Conservation (phyloP, 2,113 vertebrate species). For the Scophthalmus maximus region DNA sequence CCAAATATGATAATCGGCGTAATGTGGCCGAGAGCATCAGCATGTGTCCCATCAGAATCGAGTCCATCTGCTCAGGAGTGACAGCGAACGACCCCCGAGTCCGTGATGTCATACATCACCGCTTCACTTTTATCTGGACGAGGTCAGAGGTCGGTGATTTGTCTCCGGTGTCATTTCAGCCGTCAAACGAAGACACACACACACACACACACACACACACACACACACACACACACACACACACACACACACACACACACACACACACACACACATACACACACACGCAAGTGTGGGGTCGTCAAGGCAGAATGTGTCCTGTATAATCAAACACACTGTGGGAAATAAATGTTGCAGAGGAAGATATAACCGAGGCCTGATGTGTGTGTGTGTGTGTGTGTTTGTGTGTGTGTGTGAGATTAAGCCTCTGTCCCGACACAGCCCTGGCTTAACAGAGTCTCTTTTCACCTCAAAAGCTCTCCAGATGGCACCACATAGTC, state of each 20-base stretch:
- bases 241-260: constrained; percentile 2
- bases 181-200: not conserved
- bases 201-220: not conserved
- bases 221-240: not conserved
- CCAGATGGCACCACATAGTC: constrained; percentile 64
- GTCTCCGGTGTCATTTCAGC: no score
- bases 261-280: not conserved
- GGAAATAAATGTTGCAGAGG: constrained; percentile 32
- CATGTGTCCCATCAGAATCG: no score
- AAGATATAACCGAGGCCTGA: constrained; percentile 8
- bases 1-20: no score
- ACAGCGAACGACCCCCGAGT: no score
- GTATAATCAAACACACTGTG: no score
- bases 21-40: no score
- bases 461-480: constrained; percentile 53
- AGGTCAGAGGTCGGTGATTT: no score
- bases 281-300: no score
- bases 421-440: constrained; percentile 13
- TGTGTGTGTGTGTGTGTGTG: not conserved
- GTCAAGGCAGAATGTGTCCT: no score
- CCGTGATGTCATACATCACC: no score
- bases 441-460: constrained; percentile 44
- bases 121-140: no score
- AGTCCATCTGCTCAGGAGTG: no score
- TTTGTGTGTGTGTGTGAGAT: constrained; percentile 18